A percentile compares a stretch with the other conserved stretches of the same genome.
These are phyloP conservation scores for Diplolepis rosae DNA, from an alignment of 2,888 invertebrate species.

Conservation along the genomic window DNA sequence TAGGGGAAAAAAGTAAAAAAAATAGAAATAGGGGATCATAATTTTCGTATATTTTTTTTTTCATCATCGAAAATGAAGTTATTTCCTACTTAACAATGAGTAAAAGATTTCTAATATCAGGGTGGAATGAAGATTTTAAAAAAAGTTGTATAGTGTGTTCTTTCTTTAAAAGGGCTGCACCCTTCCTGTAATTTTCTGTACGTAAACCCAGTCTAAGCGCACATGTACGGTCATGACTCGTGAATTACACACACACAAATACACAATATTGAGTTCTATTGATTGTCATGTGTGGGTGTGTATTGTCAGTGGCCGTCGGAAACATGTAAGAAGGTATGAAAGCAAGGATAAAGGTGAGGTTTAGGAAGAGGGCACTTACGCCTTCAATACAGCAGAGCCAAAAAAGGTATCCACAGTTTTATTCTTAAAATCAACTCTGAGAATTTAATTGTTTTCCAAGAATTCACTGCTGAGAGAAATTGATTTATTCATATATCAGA, in stretches of 20 bases:
- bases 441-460: no score
- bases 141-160: background rate
- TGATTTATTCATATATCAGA: no score
- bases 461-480: no score
- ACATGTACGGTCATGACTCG: constrained; percentile 11
- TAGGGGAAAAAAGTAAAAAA: no score
- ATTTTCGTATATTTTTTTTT: no score
- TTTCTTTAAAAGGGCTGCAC: constrained; percentile 25
- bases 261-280: constrained; percentile 7
- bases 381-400: background rate
- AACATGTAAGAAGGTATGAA: background rate
- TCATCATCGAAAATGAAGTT: background rate
- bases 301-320: background rate
- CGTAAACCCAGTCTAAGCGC: constrained; percentile 1
- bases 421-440: no score
- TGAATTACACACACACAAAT: constrained; percentile 7
- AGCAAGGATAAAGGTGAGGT: constrained; percentile 7
- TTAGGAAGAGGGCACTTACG: background rate
- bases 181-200: constrained; percentile 20
- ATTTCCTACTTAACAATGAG: background rate
- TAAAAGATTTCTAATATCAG: constrained; percentile 1
- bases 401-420: background rate
- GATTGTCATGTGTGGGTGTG: constrained; percentile 22
- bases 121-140: constrained; percentile 2
- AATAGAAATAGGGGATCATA: no score